Evolutionary conservation across 2,797 vertebrate genomes (phyloP).

Genomic region (Huso huso): DNA sequence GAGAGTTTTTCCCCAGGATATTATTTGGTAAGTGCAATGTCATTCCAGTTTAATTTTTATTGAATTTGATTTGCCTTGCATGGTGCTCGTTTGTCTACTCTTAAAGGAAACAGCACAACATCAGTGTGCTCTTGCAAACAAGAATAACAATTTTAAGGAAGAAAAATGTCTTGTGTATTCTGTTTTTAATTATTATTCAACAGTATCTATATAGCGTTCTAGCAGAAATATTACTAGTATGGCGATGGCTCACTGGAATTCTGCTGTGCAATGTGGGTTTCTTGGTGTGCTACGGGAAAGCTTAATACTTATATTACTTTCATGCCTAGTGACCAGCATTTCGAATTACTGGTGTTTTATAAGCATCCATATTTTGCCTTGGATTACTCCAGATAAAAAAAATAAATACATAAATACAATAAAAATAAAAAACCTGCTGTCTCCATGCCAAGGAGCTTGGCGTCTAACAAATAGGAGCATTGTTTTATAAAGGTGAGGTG

Average conservation of each 20-base stretch:
- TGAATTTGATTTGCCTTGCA: background rate
- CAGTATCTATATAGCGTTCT: background rate
- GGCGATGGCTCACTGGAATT: conserved; percentile 27
- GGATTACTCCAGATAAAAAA: background rate
- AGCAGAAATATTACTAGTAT: background rate
- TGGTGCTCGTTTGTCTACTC: conserved; percentile 3
- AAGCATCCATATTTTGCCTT: conserved; percentile 1
- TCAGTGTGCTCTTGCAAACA: too few species aligned
- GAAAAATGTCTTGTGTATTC: conserved; percentile 8
- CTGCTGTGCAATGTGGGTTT: conserved; percentile 28
- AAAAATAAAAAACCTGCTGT: background rate
- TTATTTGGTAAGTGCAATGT: conserved; percentile 70
- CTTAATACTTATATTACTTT: conserved; percentile 16
- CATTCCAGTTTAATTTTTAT: conserved; percentile 37
- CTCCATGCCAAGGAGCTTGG: background rate
- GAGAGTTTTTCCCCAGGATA: conserved; percentile 50
- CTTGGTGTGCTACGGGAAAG: background rate
- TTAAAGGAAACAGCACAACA: too few species aligned
- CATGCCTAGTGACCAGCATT: conserved; percentile 39
- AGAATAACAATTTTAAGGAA: background rate
- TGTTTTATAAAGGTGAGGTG: conserved; percentile 19
- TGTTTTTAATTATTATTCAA: background rate
- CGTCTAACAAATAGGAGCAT: conserved; percentile 9
- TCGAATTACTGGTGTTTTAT: conserved; percentile 19
- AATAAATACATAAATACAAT: background rate